These are phyloP conservation scores for Ischnus inquisitorius DNA, from an alignment of 2,888 invertebrate genomes.

Conservation along the genomic window DNA sequence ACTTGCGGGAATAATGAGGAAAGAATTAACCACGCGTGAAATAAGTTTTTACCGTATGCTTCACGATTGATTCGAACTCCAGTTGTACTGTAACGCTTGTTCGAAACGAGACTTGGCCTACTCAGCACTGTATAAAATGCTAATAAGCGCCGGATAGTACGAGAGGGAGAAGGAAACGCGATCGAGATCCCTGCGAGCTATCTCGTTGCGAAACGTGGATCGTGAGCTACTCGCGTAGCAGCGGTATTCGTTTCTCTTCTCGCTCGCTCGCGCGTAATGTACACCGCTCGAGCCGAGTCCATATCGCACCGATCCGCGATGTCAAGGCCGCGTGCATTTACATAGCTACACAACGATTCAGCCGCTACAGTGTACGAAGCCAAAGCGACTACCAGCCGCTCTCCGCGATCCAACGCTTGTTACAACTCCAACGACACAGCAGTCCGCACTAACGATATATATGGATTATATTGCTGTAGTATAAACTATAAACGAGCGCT, in stretches of 20 bases:
- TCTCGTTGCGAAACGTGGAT: conserved; percentile 71
- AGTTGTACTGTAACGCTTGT: neutral
- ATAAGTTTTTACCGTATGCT: neutral
- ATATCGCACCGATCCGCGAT: conserved; percentile 72
- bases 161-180: conserved; percentile 13
- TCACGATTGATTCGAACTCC: neutral
- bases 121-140: neutral
- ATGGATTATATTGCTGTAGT: conserved; percentile 7
- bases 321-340: conserved; percentile 80
- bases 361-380: conserved; percentile 61
- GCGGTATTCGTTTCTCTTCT: conserved; percentile 32
- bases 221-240: conserved; percentile 53
- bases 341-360: conserved; percentile 71
- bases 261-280: conserved; percentile 66
- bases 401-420: conserved; percentile 21
- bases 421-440: neutral
- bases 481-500: conserved; percentile 10
- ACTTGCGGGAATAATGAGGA: too few species aligned
- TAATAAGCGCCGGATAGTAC: neutral
- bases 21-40: too few species aligned
- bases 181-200: conserved; percentile 42
- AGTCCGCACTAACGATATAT: neutral
- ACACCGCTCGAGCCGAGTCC: conserved; percentile 58
- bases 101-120: conserved; percentile 5
- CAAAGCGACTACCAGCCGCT: conserved; percentile 41